A percentile compares a stretch with the other conserved stretches of the same genome.
phyloP scores from a whole-genome alignment of 2,888 invertebrate genomes.

The Philopedon plagiatum region DNA sequence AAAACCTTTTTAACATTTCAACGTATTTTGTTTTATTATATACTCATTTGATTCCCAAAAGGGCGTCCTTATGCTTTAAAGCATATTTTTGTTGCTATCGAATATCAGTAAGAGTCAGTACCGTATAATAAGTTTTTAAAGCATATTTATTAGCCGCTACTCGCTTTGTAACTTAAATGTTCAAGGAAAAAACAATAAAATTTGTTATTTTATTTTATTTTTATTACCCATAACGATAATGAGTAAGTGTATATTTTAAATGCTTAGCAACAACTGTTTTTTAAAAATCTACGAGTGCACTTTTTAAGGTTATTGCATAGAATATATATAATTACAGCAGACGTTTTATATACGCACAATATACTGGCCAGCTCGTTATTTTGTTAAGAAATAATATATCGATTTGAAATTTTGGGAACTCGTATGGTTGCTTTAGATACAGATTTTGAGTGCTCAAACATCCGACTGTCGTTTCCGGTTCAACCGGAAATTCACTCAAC shows the following conservation, averaged over 20 bases:
- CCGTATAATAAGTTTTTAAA: not conserved
- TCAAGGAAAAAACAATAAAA: slow-evolving; percentile 37
- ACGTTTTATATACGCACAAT: too few relatives aligned
- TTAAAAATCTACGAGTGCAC: not conserved
- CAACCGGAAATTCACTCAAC: too few relatives aligned
- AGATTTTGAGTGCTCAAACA: too few relatives aligned
- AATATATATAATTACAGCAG: too few relatives aligned
- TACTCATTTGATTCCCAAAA: not conserved
- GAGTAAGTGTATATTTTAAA: slow-evolving; percentile 20
- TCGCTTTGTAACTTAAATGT: slow-evolving; percentile 27
- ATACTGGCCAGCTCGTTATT: too few relatives aligned
- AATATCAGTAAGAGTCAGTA: too few relatives aligned
- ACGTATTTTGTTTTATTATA: not conserved
- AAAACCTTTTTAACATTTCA: too few relatives aligned
- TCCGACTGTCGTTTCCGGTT: too few relatives aligned
- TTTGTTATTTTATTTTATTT: slow-evolving; percentile 20
- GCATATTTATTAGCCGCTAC: slow-evolving; percentile 13
- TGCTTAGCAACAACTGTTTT: not conserved
- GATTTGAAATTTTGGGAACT: too few relatives aligned
- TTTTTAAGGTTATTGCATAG: not conserved
- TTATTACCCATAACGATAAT: slow-evolving; percentile 15
- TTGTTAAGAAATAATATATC: too few relatives aligned
- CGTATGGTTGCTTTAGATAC: too few relatives aligned
- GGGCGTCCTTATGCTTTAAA: too few relatives aligned
- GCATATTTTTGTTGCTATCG: not conserved